Evolutionary conservation across 2,797 vertebrate genomes (phyloP).

Genomic region (Pseudochirops cupreus): DNA sequence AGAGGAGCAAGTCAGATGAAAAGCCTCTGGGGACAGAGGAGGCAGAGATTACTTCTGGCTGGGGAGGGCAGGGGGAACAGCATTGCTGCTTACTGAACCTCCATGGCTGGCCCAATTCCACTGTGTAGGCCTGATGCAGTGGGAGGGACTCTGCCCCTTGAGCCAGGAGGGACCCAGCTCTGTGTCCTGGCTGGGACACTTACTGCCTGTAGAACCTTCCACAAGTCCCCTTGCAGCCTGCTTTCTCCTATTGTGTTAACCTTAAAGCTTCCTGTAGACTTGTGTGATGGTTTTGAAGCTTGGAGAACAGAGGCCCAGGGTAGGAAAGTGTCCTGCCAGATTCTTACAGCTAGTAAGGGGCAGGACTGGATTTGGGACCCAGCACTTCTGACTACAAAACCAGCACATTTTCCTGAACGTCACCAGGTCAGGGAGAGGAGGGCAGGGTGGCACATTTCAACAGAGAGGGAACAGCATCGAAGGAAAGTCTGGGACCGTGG

Average conservation of each 20-base stretch:
- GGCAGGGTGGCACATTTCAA: background rate
- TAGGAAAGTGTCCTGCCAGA: background rate
- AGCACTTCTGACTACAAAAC: background rate
- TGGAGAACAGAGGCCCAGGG: background rate
- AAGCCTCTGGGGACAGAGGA: background rate
- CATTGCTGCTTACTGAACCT: background rate
- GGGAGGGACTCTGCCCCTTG: too few species aligned
- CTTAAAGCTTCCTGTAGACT: background rate
- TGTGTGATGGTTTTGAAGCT: background rate
- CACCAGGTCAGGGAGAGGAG: background rate
- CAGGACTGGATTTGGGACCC: background rate
- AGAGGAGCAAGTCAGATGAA: background rate
- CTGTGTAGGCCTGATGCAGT: too few species aligned
- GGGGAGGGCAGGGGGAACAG: fast-evolving
- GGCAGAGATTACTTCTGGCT: background rate
- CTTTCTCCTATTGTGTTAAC: background rate
- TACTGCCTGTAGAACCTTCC: background rate
- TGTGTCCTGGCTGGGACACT: background rate
- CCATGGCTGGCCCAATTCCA: background rate
- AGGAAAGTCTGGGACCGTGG: background rate
- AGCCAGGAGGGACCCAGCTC: too few species aligned
- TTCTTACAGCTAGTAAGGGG: background rate
- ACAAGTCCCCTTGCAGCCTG: background rate
- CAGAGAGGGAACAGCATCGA: background rate
- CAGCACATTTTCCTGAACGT: background rate